Conservation (phyloP, 1,140 invertebrate genomes). For the Cydia amplana region DNA sequence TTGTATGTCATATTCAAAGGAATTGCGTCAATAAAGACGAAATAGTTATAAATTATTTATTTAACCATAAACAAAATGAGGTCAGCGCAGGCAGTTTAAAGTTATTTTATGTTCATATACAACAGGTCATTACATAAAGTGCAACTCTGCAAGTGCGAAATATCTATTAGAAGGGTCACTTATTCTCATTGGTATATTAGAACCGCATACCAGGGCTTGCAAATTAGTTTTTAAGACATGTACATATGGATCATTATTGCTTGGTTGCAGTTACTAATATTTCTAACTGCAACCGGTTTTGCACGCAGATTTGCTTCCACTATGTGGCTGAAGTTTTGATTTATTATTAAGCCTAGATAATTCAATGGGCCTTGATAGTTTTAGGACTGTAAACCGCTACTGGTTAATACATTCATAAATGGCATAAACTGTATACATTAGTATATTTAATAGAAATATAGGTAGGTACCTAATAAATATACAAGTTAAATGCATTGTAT, state of each 20-base stretch:
- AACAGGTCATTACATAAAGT: not conserved
- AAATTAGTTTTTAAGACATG: not conserved
- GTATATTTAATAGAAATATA: too few species aligned
- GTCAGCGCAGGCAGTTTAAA: too few species aligned
- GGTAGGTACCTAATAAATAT: too few species aligned
- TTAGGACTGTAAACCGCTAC: not conserved
- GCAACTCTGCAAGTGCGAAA: not conserved
- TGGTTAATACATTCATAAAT: too few species aligned
- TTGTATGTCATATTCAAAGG: too few species aligned
- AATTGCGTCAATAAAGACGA: too few species aligned
- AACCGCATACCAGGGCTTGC: not conserved
- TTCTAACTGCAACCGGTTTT: not conserved
- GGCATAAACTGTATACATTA: too few species aligned
- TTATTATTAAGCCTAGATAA: not conserved
- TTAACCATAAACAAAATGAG: too few species aligned
- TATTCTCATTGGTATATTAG: not conserved
- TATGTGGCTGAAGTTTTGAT: not conserved
- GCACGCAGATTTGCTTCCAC: not conserved
- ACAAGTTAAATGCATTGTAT: too few species aligned
- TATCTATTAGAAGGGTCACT: not conserved
- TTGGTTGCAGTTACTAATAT: not conserved
- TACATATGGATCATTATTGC: not conserved
- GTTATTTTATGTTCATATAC: too few species aligned
- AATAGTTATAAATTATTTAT: too few species aligned
- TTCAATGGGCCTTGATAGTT: not conserved